Evolutionary conservation across 2,797 vertebrate species (phyloP), one percentile per base, ranked within the genome.

Genomic region (Phoeniculus purpureus): DNA sequence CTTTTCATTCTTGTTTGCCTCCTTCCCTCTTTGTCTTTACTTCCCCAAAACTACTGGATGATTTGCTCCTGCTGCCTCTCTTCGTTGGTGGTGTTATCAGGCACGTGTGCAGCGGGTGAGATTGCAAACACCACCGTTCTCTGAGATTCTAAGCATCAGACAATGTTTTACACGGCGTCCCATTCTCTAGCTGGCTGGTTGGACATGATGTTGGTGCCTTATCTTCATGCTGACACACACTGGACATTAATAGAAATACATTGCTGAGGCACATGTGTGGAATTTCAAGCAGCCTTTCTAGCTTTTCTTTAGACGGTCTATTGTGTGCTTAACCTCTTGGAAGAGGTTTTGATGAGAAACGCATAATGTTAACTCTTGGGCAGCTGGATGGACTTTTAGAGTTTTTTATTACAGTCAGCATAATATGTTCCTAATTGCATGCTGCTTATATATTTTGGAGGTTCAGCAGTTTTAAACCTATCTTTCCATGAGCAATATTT

Each of bases 191-290:
- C 90, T 96, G 96, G 86, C 97, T 97, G 97, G 96, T 97, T 87
- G 97, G 97, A 98, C 97, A 98, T 87, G 97, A 97, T 98, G 97
- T 98, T 96, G 96, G 95, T 96, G 71, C 97, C 98, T 99, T 99
- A 99, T 99, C 98, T 98, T 95, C 94, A 94, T 92, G 97, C 98
- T 97, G 98, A 97, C 98, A 98, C 98, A 97, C 97, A 97, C 98
- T 97, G 97, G 97, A 97, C 97, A 98, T 98, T 98, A 99, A 98
- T 98, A 98, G 98, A 98, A 98, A 98, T 98, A 97, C 97, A 97
- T 97, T 95, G 96, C 97, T 94, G 94, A 92, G 96, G 96, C 67
- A 93, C 95, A 97, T 82, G 97, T 96, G 96, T 97, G 95, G 98
- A 98, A 98, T 98, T 97, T 98, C 96, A 97, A 98, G 96, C 93